These are phyloP conservation scores for Vulpes ferrilata DNA, from an alignment of 2,113 vertebrate species.

Conservation along the genomic window DNA sequence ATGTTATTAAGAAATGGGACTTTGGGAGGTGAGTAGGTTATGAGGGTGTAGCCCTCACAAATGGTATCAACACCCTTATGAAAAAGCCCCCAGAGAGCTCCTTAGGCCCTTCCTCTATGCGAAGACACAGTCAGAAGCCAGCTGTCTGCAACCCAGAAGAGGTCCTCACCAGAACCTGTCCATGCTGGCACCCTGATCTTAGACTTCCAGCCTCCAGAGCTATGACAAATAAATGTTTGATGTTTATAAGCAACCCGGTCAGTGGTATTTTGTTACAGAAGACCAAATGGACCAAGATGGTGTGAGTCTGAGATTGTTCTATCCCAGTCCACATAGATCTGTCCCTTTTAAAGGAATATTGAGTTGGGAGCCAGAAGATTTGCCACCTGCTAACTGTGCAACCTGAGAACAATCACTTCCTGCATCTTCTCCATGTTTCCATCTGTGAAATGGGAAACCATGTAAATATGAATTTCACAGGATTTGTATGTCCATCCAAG, in stretches of 20 bases:
- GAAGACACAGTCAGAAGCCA: not conserved
- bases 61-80: not conserved
- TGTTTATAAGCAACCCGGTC: not conserved
- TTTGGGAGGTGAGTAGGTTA: not conserved
- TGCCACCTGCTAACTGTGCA: not conserved
- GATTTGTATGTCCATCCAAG: not conserved
- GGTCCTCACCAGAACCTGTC: not conserved
- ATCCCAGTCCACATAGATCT: not conserved
- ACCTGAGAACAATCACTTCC: not conserved
- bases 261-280: not conserved
- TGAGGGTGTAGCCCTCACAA: not conserved
- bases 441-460: not conserved
- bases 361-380: not conserved
- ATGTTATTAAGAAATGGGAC: not conserved
- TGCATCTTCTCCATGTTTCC: not conserved
- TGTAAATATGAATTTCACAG: not conserved
- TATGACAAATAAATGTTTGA: not conserved
- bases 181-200: not conserved
- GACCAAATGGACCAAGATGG: not conserved
- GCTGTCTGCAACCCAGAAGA: not conserved
- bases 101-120: not conserved
- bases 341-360: not conserved
- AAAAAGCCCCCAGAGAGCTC: not conserved
- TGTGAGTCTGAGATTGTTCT: not conserved
- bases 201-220: not conserved